A percentile compares a stretch with the other conserved stretches of the same genome.
These are phyloP conservation scores for Drosophila tanythrix DNA, from an alignment of 2,888 invertebrate genomes.

Conservation along the genomic window DNA sequence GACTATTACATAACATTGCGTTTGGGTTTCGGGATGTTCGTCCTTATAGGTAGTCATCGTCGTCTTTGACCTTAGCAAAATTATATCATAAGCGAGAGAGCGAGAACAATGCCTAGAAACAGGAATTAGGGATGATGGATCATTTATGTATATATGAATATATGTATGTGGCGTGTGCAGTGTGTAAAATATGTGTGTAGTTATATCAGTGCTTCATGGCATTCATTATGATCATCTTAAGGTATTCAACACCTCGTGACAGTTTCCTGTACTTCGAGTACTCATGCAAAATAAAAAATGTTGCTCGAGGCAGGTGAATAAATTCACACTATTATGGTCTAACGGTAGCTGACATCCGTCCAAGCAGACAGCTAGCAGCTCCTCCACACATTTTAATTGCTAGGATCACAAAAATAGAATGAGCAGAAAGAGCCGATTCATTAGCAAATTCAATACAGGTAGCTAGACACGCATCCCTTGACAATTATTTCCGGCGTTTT, in stretches of 20 bases:
- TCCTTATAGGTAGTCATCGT: constrained; percentile 24
- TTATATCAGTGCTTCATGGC: constrained; percentile 15
- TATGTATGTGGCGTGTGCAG: constrained; percentile 33
- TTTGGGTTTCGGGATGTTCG: constrained; percentile 30
- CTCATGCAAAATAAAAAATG: constrained; percentile 42
- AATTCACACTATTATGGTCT: constrained; percentile 68
- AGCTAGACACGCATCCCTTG: constrained; percentile 55
- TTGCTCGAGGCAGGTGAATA: constrained; percentile 61
- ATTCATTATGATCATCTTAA: constrained; percentile 40
- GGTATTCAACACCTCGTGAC: constrained; percentile 68
- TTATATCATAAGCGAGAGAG: constrained; percentile 68
- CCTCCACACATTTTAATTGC: constrained; percentile 60
- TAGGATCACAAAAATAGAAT: constrained; percentile 34
- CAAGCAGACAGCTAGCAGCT: constrained; percentile 8
- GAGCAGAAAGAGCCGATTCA: constrained; percentile 44
- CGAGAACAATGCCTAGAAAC: constrained; percentile 48
- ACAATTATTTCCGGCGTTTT: constrained; percentile 77
- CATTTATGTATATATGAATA: constrained; percentile 27
- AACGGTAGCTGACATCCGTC: constrained; percentile 75
- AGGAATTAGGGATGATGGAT: constrained; percentile 35
- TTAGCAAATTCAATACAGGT: constrained; percentile 71
- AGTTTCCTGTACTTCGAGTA: constrained; percentile 57
- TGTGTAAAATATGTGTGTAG: constrained; percentile 1
- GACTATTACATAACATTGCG: constrained; percentile 77
- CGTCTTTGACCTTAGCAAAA: constrained; percentile 62